Evolutionary conservation across 1,140 invertebrate species (phyloP).

Genomic region (Acromyrmex heyeri): DNA sequence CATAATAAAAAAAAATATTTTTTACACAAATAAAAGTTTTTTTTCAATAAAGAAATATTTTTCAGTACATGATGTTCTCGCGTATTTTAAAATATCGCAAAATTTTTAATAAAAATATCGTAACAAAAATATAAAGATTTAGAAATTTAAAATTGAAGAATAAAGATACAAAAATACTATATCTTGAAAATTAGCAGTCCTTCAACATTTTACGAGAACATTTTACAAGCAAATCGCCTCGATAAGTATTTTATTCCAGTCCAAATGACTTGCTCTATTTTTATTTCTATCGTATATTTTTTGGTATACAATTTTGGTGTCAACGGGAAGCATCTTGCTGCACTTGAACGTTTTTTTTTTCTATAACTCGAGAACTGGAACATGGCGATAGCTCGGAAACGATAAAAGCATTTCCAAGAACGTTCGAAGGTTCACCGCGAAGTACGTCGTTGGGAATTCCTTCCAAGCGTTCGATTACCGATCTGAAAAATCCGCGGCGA

Average conservation of each 20-base stretch:
- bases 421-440: constrained; percentile 8
- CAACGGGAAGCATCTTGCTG: neutral
- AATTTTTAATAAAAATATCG: neutral
- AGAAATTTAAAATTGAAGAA: neutral
- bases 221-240: neutral
- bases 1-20: neutral
- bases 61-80: neutral
- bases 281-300: neutral
- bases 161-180: neutral
- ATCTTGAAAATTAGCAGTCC: neutral
- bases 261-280: neutral
- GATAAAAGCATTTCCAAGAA: constrained; percentile 62
- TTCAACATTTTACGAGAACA: neutral
- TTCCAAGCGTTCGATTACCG: constrained; percentile 67
- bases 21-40: too few species aligned
- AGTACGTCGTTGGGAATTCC: constrained; percentile 52
- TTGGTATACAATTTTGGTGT: neutral
- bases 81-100: neutral
- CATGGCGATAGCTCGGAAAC: constrained; percentile 49
- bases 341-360: constrained; percentile 25
- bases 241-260: neutral
- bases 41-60: neutral
- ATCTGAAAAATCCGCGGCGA: constrained; percentile 69
- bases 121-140: neutral
- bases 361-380: constrained; percentile 35